Base-by-base conservation (phyloP, 1,140 invertebrate species). In the Neuroterus valhalla region DNA sequence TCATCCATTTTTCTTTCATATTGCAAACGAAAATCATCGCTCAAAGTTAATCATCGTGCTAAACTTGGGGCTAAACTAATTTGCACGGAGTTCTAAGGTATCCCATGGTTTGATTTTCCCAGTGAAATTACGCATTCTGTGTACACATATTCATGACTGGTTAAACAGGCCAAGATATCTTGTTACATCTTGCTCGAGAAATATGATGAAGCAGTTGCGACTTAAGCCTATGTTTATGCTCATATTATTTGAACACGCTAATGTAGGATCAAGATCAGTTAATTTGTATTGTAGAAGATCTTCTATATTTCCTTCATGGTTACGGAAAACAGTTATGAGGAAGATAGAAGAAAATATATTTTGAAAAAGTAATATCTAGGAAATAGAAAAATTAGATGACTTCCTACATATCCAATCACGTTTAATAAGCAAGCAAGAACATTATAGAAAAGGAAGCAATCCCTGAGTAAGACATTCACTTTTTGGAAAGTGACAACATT, bases 1-100 rank as follows among this genome's bases (percentile, higher is more conserved):
- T 72, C 72, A 78, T 55, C 46, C 21, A 66, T 26, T 45, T 48
- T 19, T 52, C 17, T 52, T 43, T 71, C 45, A 71, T 19, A 66
- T 50, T 46, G 48, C 44, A 62, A 62, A 62, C 55, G 26, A 62
- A 62, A 62, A 62, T 62, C 55, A 62, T 62, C 26, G 55, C 55
- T 62, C 26, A 62, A 62, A 62, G 23, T 62, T 62, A 38, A 62
- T 31, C 14, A 14, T 31, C 55, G 55, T 62, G 55, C 55, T 62
- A 14, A 62, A 62, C 55, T 62, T 62, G 26, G 55, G 55, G 31
- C 55, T 62, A 62, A 62, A 62, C 55, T 62, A 62, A 62, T 31
- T 8, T 26, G 31, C 55, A 31, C 26, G 55, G 26, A 31, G 31
- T 31, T 62, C 55, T 62, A 62, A 55, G 6, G 26, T 38, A 55